Base-by-base conservation (phyloP, 2,888 invertebrate genomes). In the Clusia tigrina region DNA sequence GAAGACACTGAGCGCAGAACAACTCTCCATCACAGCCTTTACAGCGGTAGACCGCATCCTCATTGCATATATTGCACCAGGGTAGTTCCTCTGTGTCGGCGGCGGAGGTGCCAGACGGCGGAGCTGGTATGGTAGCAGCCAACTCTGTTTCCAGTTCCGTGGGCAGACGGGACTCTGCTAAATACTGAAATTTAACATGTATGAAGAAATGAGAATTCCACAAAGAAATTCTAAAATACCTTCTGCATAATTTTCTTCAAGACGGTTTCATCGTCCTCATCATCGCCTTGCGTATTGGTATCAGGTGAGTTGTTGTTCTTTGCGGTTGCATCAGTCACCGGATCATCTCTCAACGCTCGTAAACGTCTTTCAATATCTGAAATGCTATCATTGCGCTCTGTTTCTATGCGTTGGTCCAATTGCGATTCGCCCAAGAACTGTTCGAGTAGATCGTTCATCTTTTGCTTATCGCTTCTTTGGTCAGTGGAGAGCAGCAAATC, bases 61-160 rank as follows among this genome's bases (percentile, higher is more conserved):
- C 90, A 80, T 94, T 93, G 79, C 95, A 96, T 69, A 95, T 90
- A 69, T 91, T 90, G 83, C 95, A 96, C 87, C 92, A 92, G 2
- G 92, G 92, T 53, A 93, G 84, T 76, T 92, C 91, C 72, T 87
- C 85, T 15, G 74, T 70, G 12, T 81, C 74, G 18, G 82, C 61
- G 12, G 62, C 58, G 53, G 54, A 42, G 5, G 60, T 12, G 9
- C 65, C 64, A 2, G 26, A 77, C 60, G 77, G 76, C n/a, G 69
- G 67, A 54, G 57, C 26, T n/a, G 68, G 71, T 60, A 69, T 57
- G 2, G 72, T 67, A 3, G 67, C 60, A 61, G 83, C 67, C n/a
- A 78, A 67, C 64, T 85, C 83, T 15, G 83, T 73, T 23, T 80
- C 83, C 69, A 86, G 80, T 70, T 85, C 85, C 60, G 83, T 81